Percentiles rank a stretch among this genome's conserved stretches.
These are phyloP conservation scores for Corvus hawaiiensis DNA, from an alignment of 2,113 vertebrate species.

Conservation along the genomic window DNA sequence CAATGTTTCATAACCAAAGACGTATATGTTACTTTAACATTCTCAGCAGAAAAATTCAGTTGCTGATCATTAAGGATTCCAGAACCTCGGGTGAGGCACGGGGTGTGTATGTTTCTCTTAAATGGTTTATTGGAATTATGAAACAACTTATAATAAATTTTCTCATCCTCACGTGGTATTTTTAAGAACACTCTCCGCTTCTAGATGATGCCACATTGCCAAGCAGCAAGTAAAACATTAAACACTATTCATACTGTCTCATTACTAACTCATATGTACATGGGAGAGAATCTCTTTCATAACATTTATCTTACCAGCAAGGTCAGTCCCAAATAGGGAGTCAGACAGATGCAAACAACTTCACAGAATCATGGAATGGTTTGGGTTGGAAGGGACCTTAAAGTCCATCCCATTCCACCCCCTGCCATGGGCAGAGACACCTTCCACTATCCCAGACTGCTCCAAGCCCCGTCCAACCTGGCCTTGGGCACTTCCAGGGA, in stretches of 20 bases:
- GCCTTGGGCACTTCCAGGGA: neutral
- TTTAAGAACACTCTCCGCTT: neutral
- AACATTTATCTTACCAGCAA: neutral
- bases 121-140: constrained; percentile 1
- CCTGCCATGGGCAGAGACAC: neutral
- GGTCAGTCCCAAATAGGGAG: neutral
- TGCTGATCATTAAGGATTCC: constrained; percentile 3
- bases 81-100: constrained; percentile 9
- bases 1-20: constrained; percentile 2
- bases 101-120: neutral
- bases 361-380: neutral
- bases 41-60: constrained; percentile 16
- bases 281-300: neutral
- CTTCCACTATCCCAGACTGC: fast-evolving
- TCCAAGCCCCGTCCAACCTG: fast-evolving
- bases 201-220: neutral
- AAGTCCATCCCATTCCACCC: fast-evolving
- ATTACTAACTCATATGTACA: neutral
- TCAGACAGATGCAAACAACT: neutral
- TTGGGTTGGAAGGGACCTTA: neutral
- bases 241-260: neutral
- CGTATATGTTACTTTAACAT: neutral
- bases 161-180: neutral
- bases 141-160: neutral
- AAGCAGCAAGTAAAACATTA: constrained; percentile 15